Conservation (phyloP, 1,140 invertebrate species). For the Drosophila pseudoananassae region DNA sequence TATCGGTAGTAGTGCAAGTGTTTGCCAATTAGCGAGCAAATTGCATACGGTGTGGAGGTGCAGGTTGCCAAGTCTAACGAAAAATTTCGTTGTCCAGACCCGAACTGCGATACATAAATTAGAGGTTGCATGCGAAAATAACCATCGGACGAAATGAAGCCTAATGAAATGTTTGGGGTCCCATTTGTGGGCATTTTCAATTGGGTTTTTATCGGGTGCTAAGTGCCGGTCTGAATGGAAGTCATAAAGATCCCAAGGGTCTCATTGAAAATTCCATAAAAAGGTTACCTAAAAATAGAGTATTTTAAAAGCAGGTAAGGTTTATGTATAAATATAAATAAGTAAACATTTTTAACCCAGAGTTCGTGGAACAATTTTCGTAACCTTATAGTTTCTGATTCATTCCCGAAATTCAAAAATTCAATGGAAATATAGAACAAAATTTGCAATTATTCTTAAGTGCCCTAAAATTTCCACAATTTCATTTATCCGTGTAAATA, state of each 20-base stretch:
- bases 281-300: neutral
- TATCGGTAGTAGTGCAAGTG: slow-evolving; percentile 70
- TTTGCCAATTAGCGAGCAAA: slow-evolving; percentile 73
- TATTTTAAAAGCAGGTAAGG: neutral
- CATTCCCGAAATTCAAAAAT: neutral
- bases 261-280: neutral
- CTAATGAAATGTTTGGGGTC: slow-evolving; percentile 22
- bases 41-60: slow-evolving; percentile 44
- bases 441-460: slow-evolving; percentile 15
- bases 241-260: slow-evolving; percentile 20
- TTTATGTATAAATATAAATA: neutral
- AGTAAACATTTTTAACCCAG: neutral
- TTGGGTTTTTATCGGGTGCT: slow-evolving; percentile 53
- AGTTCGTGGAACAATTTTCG: no score
- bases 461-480: slow-evolving; percentile 7
- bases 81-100: slow-evolving; percentile 29
- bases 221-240: slow-evolving; percentile 31
- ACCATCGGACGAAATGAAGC: slow-evolving; percentile 17
- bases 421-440: neutral
- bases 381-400: neutral
- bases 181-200: slow-evolving; percentile 37
- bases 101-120: slow-evolving; percentile 55
- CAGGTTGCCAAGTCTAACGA: slow-evolving; percentile 32
- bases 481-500: slow-evolving; percentile 29
- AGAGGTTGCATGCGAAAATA: slow-evolving; percentile 49